Evolutionary conservation across 1,140 invertebrate genomes (phyloP).

Genomic region (Ostrea edulis): DNA sequence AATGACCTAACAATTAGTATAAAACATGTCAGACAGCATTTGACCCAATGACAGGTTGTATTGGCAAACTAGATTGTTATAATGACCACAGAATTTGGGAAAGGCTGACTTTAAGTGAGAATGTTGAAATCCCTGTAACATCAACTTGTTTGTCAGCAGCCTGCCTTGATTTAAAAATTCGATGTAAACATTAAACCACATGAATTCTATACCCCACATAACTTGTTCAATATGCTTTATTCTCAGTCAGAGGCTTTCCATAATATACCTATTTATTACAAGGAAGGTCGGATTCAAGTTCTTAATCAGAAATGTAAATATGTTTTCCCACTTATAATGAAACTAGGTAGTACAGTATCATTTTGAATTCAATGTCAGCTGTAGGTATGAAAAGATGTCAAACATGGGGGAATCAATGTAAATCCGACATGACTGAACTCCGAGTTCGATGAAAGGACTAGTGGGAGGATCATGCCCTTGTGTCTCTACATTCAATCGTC

Average conservation of each 20-base stretch:
- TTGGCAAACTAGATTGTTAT: too few species aligned
- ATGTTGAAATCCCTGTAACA: too few species aligned
- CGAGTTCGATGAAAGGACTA: not conserved
- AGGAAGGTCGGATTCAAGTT: not conserved
- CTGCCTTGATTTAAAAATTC: too few species aligned
- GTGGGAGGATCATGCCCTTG: not conserved
- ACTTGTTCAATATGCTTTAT: not conserved
- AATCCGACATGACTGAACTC: not conserved
- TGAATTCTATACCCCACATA: not conserved
- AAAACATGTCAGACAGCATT: too few species aligned
- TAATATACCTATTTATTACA: not conserved
- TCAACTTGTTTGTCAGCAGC: too few species aligned
- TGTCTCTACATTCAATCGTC: not conserved
- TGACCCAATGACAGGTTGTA: too few species aligned
- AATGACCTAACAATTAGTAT: too few species aligned
- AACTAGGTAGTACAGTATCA: not conserved
- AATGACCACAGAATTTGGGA: too few species aligned
- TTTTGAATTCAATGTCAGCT: conserved; percentile 13
- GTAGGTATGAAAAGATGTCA: conserved; percentile 4
- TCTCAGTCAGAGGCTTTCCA: not conserved
- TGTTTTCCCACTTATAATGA: not conserved
- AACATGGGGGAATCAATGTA: not conserved
- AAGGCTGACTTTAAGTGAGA: too few species aligned
- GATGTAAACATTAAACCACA: not conserved
- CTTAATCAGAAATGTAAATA: conserved; percentile 22